Evolutionary conservation across 2,113 vertebrate species (phyloP), one percentile per base, ranked within the genome.

Genomic region (Chaetorhynchus papuensis): DNA sequence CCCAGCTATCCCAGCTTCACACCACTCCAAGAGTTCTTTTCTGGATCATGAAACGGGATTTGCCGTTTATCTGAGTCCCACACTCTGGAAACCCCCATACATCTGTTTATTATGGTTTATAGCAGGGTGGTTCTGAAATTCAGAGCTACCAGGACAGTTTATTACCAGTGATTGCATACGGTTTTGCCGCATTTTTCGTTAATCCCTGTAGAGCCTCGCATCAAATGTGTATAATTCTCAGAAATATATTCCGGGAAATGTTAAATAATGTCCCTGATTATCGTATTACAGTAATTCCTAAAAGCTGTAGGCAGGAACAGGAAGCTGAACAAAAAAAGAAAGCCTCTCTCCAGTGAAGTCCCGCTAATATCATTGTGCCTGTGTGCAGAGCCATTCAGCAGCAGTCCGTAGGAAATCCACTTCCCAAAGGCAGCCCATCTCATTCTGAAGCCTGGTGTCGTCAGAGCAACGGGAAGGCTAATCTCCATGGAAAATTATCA

Each of bases 401-500:
- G 72, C 87, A 89, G 75, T 8, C 87, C 0, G 0, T 41, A 88
- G 84, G 76, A 94, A 96, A 96, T 84, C 69, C 76, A 65, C 86
- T 84, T 83, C 76, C 75, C 84, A 35, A 75, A 85, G 64, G 70
- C 65, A 92, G 42, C 82, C 65, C 74, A 22, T 75, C 85, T 53
- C 59, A 84, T 89, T 89, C 87, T 14, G 42, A 21, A 82, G 64
- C 75, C 72, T 70, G 7, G 50, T 72, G 39, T 47, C 39, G 1
- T 90, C 83, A 89, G 68, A 61, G 75, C 70, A 39, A 37, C 0
- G 1, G 63, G 24, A 83, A 82, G 35, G 24, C 78, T 91, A 87
- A 92, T 95, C 93, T 83, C 88, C 88, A 47, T 90, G 85, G 88
- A 86, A 93, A 95, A 97, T 94, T 69, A 88, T 56, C 82, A 53